Conservation (phyloP, 2,797 vertebrate genomes). For the Prunella strophiata region DNA sequence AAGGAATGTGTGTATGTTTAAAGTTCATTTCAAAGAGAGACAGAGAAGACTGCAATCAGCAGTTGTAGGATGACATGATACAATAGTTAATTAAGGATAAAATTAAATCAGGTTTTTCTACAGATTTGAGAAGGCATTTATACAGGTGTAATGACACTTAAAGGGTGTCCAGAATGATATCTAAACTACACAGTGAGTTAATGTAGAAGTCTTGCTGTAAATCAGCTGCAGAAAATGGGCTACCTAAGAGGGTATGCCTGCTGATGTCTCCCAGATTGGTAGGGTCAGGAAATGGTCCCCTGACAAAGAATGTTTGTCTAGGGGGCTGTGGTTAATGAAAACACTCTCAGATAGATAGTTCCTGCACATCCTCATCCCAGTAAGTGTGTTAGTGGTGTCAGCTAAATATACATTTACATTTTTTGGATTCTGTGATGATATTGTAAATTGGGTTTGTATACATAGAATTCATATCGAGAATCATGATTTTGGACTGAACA, state of each 20-base stretch:
- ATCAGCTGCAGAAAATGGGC: neutral
- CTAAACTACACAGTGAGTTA: neutral
- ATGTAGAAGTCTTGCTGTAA: neutral
- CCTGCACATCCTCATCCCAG: neutral
- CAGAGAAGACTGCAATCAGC: neutral
- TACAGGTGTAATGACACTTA: neutral
- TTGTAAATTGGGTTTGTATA: neutral
- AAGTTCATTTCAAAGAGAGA: neutral
- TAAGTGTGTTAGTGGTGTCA: neutral
- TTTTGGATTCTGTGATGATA: neutral
- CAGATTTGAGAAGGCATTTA: neutral
- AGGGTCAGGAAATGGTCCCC: neutral
- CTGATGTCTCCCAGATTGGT: fast-evolving
- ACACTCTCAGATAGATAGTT: neutral
- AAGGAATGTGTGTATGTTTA: neutral
- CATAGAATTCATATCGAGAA: neutral
- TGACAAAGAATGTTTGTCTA: neutral
- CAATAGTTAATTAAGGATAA: neutral
- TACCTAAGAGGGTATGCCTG: fast-evolving
- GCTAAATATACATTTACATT: neutral
- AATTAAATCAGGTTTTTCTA: neutral
- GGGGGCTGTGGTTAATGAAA: neutral
- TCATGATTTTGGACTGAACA: neutral
- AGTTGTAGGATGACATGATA: neutral
- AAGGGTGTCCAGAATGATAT: neutral